Evolutionary conservation across 2,113 vertebrate genomes (phyloP), one percentile per base, ranked within the genome.

Genomic region (Poecile atricapillus): DNA sequence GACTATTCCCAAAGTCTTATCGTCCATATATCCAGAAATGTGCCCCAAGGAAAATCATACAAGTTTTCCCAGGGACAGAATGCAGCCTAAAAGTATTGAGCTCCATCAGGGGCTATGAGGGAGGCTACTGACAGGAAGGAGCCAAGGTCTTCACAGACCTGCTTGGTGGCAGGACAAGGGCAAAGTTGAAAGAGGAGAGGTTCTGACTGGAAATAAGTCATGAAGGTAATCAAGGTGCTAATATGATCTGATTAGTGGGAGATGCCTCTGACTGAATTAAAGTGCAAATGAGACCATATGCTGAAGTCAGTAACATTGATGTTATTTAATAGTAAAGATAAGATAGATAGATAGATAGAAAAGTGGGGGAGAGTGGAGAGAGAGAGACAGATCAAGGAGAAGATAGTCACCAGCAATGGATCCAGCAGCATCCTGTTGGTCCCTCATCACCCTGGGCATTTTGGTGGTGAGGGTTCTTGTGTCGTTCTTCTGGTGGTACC

Each of bases 31-130:
- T 37, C 3, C 11, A 79, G 76, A 74, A 69, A 94, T 13, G 4
- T 22, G 4, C 1, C 16, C 22, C 44, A 44, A 44, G 13, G 33
- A 11, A n/a, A 64, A 75, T 25, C 11, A 65, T 5, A 17, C 13
- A 39, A 2, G 1, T 64, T 79, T 90, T 55, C 33, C 27, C 11
- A 24, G 15, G 13, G 21, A 25, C 11, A 44, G 39, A 87, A 90
- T 50, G 35, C 28, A 79, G 9, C 11, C 31, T 83, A 49, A 39
- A 27, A 35, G 5, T 17, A 73, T 15, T 31, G 39, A 39, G 13
- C 2, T 9, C 5, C 23, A 31, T 47, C 39, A 55, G 4, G 9
- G 13, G 6, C 17, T 73, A 12, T 2, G 1, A 11, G 17, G 11
- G 16, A 60, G 18, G 9, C 8, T 7, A 22, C 9, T 1, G 15